Base-by-base conservation (phyloP, 2,888 invertebrate species). In the Chymomyza caudatula region DNA sequence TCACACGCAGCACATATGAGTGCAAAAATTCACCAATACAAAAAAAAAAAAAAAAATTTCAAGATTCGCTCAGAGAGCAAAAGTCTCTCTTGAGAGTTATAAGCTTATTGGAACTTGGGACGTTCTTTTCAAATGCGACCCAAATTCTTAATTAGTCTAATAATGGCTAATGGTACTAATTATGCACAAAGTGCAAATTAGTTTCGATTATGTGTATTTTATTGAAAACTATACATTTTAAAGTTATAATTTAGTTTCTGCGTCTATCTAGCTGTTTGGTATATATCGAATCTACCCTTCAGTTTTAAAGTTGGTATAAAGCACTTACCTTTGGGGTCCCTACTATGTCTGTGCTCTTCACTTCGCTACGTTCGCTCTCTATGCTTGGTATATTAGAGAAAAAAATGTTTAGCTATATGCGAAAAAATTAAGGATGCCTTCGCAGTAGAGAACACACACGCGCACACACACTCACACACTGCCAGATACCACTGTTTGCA, bases 301-400 rank as follows among this genome's bases (percentile, higher is more conserved):
- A 37, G 29, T 37, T 37, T 37, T 37, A 37, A 37, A 37, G 29
- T 37, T 37, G 29, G 29, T 37, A 37, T 37, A 8, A 37, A 11
- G 29, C 29, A 76, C 77, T 79, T 76, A 76, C 77, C 75, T 76
- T 76, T 76, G 78, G 76, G 66, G 65, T n/a, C 69, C 64, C 64
- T 67, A 61, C 59, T 67, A 65, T 56, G 19, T 47, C 63, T 60
- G 57, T 15, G 54, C 69, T 70, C 71, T 77, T 61, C 56, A 54
- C 63, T 64, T 67, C 52, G 62, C 66, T 73, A 49, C 70, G 60
- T 73, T 59, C 70, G 67, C 67, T 71, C 75, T 73, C 85, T 71
- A 77, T 73, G 81, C 82, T 78, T 82, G 85, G 85, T 84, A 83
- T 86, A 86, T 79, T 79, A 79, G 81, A 79, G 77, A 86, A 85